These are phyloP conservation scores for Sphenodon punctatus DNA, from an alignment of 2,797 vertebrate species.

Conservation along the genomic window DNA sequence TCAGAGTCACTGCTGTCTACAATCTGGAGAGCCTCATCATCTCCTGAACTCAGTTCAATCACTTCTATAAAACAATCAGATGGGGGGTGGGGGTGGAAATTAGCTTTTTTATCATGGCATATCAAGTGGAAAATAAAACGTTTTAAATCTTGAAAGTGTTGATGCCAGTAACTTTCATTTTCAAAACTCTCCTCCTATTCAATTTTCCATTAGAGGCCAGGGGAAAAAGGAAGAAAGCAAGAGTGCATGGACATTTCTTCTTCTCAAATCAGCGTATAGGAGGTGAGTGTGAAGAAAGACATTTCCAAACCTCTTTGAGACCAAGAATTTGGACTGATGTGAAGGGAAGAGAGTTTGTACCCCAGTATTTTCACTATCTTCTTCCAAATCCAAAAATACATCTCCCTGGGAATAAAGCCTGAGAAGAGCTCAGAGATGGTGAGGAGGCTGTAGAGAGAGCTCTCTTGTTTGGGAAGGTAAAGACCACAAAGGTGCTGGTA, in stretches of 20 bases:
- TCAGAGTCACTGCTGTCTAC: constrained; percentile 90
- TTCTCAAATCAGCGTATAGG: not conserved
- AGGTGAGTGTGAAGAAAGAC: not conserved
- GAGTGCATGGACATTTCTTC: not conserved
- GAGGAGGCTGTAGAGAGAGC: too few relatives aligned
- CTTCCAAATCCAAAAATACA: not conserved
- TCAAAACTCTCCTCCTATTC: not conserved
- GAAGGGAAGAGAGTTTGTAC: constrained; percentile 6
- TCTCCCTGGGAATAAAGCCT: too few relatives aligned
- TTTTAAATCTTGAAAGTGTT: too few relatives aligned
- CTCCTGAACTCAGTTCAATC: constrained; percentile 97
- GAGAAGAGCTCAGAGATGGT: too few relatives aligned
- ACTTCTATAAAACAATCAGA: constrained; percentile 80
- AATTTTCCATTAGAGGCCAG: not conserved
- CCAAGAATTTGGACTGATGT: not conserved
- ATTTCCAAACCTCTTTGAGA: not conserved
- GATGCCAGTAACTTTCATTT: not conserved
- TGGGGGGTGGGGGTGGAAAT: not conserved
- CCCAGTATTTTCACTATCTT: not conserved
- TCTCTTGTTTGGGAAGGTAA: too few relatives aligned
- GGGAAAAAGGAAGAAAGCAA: not conserved
- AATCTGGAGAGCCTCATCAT: constrained; percentile 90
- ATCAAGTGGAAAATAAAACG: not conserved
- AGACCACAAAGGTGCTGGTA: too few relatives aligned
- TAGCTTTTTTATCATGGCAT: not conserved